Base-by-base conservation (phyloP, 2,888 invertebrate species). In the Mactromeris polynyma region DNA sequence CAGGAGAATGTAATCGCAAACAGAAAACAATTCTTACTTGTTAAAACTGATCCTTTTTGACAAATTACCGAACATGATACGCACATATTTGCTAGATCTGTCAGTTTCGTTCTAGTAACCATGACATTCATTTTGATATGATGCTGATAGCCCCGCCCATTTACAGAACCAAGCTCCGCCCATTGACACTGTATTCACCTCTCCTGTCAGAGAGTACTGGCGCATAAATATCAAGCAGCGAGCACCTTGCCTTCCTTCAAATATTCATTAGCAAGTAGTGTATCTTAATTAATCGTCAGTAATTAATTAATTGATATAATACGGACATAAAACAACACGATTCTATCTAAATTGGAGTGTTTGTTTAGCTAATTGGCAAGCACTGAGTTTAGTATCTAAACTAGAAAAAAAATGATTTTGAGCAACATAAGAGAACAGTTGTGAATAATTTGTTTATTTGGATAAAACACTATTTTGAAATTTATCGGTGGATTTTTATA, bases 131-230 rank as follows among this genome's bases (percentile, higher is more conserved):
- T 92, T 89, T 91, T 92, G 85, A 73, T 36, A 2, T 36, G 36
- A 73, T 73, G 6, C 31, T 19, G 33, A 36, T 36, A 36, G 21
- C 73, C 21, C 31, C 73, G 33, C 73, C 73, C 86, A 91, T 92
- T 89, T 88, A 80, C 84, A 77, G 19, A 54, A 19, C 31, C 46
- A 83, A 88, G 89, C 90, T 79, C 91, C 93, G 89, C 93, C 93
- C 85, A 69, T 81, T 88, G 69, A 87, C 88, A 86, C 64, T 46
- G 54, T 46, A 36, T 38, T 80, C 64, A 80, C 80, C 85, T 58
- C 83, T 31, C 81, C 77, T 58, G 31, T 54, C 42, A 64, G 58
- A 31, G 19, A 78, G 80, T 31, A 21, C 7, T 79, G 33, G 77
- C 46, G 58, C 64, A 40, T 78, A 38, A 26, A 46, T 51, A 64